Evolutionary conservation across 2,113 vertebrate species (phyloP).

Genomic region (Sapajus apella): DNA sequence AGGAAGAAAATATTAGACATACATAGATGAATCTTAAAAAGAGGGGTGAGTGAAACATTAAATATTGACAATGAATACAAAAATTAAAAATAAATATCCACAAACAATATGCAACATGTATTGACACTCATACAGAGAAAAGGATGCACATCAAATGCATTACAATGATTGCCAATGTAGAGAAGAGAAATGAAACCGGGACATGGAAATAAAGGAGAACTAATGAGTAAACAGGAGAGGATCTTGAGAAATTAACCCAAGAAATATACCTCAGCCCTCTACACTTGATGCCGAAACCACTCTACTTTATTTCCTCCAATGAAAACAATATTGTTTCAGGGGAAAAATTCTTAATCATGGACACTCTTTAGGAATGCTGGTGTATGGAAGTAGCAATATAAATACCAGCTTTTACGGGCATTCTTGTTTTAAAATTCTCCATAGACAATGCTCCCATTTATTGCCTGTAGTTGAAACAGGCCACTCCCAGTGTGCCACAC

Average conservation of each 20-base stretch:
- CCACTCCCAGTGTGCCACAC: neutral
- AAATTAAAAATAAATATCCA: neutral
- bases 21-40: neutral
- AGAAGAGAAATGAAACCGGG: neutral
- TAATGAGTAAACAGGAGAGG: neutral
- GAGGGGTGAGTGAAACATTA: neutral
- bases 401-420: neutral
- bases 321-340: neutral
- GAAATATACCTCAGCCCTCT: neutral
- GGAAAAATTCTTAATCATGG: neutral
- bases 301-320: neutral
- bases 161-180: neutral
- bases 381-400: neutral
- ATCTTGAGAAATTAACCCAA: neutral
- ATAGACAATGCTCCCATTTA: neutral
- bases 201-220: neutral
- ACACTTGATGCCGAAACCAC: neutral
- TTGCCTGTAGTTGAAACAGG: neutral
- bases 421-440: neutral
- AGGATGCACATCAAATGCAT: neutral
- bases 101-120: neutral
- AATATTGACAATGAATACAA: neutral
- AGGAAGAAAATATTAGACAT: neutral
- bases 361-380: neutral
- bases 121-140: neutral